These are phyloP conservation scores for Squalus acanthias DNA, from an alignment of 2,797 vertebrate species.

Conservation along the genomic window DNA sequence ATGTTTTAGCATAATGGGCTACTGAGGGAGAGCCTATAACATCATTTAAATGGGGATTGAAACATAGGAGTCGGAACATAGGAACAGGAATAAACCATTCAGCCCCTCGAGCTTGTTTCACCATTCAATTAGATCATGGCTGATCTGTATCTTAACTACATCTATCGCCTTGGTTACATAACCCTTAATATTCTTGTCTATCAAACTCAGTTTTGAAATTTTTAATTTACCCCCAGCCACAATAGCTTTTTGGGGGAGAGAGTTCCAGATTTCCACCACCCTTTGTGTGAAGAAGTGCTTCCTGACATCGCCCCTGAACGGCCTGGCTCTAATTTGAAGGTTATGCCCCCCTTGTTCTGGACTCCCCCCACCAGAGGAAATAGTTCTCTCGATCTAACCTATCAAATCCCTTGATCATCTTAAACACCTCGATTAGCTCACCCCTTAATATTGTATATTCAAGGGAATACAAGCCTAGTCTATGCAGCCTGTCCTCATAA, in stretches of 20 bases:
- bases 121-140: not conserved
- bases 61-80: no score
- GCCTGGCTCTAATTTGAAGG: not conserved
- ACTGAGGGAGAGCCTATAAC: no score
- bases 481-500: not conserved
- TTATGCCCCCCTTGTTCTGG: not conserved
- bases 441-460: not conserved
- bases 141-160: not conserved
- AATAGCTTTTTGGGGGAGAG: not conserved
- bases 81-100: no score
- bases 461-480: not conserved
- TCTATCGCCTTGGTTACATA: not conserved
- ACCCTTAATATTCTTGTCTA: not conserved
- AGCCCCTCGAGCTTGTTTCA: not conserved
- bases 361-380: not conserved
- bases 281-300: no score
- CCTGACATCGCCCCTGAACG: no score
- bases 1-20: no score
- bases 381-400: not conserved
- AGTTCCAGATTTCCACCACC: no score
- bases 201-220: not conserved
- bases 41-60: no score
- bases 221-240: not conserved
- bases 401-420: not conserved
- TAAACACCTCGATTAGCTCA: not conserved